Evolutionary conservation across 1,140 invertebrate species (phyloP).

Genomic region (Dinothrombium tinctorium): DNA sequence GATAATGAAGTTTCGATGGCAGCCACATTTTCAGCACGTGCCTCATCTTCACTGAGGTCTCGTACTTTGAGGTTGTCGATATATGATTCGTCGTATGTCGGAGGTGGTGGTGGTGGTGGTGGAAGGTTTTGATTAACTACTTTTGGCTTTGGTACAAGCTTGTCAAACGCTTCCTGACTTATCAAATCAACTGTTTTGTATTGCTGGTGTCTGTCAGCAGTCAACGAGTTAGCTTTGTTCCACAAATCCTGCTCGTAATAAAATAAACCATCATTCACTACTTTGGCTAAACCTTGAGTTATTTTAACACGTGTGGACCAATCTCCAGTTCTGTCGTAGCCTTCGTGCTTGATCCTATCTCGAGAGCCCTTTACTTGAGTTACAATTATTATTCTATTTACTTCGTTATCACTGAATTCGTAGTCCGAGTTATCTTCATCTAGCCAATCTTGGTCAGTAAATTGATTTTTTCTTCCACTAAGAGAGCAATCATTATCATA

Average conservation of each 20-base stretch:
- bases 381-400: slow-evolving; percentile 84
- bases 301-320: slow-evolving; percentile 31
- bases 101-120: slow-evolving; percentile 34
- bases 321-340: slow-evolving; percentile 13
- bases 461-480: neutral
- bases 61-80: too few relatives aligned
- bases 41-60: neutral
- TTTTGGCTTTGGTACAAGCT: slow-evolving; percentile 38
- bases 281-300: slow-evolving; percentile 69
- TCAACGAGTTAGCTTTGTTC: slow-evolving; percentile 35
- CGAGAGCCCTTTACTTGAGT: slow-evolving; percentile 35
- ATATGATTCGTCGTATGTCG: slow-evolving; percentile 5
- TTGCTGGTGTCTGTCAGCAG: too few relatives aligned
- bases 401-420: slow-evolving; percentile 71
- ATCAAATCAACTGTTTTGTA: slow-evolving; percentile 83
- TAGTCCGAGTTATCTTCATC: slow-evolving; percentile 43
- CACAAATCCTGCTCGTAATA: slow-evolving; percentile 83
- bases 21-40: neutral
- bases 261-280: slow-evolving; percentile 80
- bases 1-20: neutral
- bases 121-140: slow-evolving; percentile 37
- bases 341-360: slow-evolving; percentile 16
- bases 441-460: slow-evolving; percentile 6
- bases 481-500: slow-evolving; percentile 3
- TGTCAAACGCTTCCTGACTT: slow-evolving; percentile 61